Base-by-base conservation (phyloP, 2,888 invertebrate species). In the Molorchus minor region DNA sequence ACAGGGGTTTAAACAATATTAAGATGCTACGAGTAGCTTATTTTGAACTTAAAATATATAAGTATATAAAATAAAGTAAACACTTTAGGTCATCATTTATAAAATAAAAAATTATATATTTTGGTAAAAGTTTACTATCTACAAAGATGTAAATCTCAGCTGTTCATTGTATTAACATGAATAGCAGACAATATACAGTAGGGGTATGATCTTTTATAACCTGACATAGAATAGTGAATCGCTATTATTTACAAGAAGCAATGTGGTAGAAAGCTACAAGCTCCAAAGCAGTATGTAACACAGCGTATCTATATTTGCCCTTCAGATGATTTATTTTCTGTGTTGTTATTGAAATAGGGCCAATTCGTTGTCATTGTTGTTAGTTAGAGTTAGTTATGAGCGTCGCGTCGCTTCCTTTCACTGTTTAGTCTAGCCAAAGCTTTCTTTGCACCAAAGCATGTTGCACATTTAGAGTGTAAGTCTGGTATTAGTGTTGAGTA, bases 371-470 rank as follows among this genome's bases (percentile, higher is more conserved):
- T 7, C 29, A 21, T 36, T 33, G 38, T 51, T 45, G 43, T 40
- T 51, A 13, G 16, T 51, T 51, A 44, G 33, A 63, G 43, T 53
- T 7, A 25, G 12, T 36, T 16, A 4, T 30, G 52, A 40, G 36
- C 35, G n/a, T 19, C 3, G 19, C 16, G n/a, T 49, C 40, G 25
- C 20, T 49, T 49, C 36, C 45, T 17, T 58, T 33, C 35, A 16
- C 17, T 19, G 40, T 49, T n/a, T 21, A 38, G 15, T 30, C 25
- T 43, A 62, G 71, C 71, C 61, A 47, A 74, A 73, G 73, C 72
- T 45, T 56, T 46, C 69, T 69, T 73, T 71, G 73, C 74, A 73
- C 69, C 67, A 70, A 75, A 75, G 74, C 74, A 67, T 68, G 72
- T 75, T 74, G 75, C 74, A 74, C 74, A 75, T 74, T 71, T 56